Evolutionary conservation across 2,113 vertebrate genomes (phyloP), one percentile per base, ranked within the genome.

Genomic region (Gopherus flavomarginatus): DNA sequence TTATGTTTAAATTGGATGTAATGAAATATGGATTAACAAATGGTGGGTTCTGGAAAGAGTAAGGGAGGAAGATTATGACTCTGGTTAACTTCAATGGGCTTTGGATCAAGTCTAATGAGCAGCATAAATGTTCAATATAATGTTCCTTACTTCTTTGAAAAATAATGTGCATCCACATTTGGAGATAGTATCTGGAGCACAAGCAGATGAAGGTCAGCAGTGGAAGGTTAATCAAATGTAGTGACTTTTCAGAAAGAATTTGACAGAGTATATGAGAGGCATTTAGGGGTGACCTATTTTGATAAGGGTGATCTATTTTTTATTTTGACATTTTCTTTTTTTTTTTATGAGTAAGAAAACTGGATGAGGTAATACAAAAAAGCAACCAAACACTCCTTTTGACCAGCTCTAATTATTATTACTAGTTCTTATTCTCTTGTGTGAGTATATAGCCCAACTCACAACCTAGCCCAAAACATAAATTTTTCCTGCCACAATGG

Each of bases 51-150:
- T 35, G 62, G 4, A 65, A 83, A 38, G 57, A 75, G 21, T 29
- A 3, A 77, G 0, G 1, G 35, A 78, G 38, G 4, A 82, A n/a
- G 52, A 85, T 24, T 1, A 59, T 42, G 75, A 29, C 1, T 65
- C 3, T 72, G 1, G 54, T n/a, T 72, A 78, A 47, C 75, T 78
- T 90, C 27, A 7, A 2, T 1, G 11, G 0, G 77, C 0, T 50
- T 88, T 88, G 81, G 53, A 75, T 82, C 14, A 75, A 52, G 81
- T 82, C 85, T 2, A 1, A 1, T 42, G 62, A 65, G 16, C 12
- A n/a, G 29, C 62, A 8, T 65, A 17, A 8, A n/a, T 65, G 31
- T 6, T 53, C 42, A 44, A 3, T 77, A 11, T 0, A 4, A 57
- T 57, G 85, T 38, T 57, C 92, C 50, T 62, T 14, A 3, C 0